These are phyloP conservation scores for Felis chaus DNA, from an alignment of 2,113 vertebrate species.

Conservation along the genomic window DNA sequence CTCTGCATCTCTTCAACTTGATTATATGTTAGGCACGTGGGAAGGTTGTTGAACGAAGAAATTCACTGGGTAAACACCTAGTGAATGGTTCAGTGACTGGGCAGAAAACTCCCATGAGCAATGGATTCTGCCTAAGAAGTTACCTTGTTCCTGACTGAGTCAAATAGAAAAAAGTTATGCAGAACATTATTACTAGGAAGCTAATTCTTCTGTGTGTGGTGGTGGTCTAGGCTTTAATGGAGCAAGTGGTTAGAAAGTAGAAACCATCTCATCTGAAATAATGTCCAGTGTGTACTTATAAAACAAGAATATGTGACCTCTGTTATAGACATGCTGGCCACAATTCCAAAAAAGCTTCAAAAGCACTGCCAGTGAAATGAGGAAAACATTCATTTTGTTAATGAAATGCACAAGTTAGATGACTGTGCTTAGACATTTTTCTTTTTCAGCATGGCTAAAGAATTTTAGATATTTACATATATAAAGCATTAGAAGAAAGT, in stretches of 20 bases:
- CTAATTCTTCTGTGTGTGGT: background rate
- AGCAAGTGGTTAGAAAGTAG: background rate
- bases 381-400: background rate
- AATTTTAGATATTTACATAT: background rate
- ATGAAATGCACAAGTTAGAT: background rate
- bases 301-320: background rate
- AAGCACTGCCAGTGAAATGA: background rate
- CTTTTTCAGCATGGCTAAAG: background rate
- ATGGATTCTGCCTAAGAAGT: background rate
- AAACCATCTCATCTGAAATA: background rate
- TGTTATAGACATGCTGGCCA: background rate
- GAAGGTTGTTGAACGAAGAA: background rate
- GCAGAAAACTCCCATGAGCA: slow-evolving; percentile 29
- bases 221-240: background rate
- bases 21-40: background rate
- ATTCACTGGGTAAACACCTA: background rate
- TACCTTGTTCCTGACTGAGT: background rate
- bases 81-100: background rate
- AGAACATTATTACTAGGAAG: background rate
- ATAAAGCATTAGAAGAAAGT: slow-evolving; percentile 3
- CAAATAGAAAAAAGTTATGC: background rate
- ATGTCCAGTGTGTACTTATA: background rate
- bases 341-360: background rate
- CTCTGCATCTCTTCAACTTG: background rate
- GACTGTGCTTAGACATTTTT: background rate